Evolutionary conservation across 2,113 vertebrate species (phyloP).

Genomic region (Pteropus alecto): DNA sequence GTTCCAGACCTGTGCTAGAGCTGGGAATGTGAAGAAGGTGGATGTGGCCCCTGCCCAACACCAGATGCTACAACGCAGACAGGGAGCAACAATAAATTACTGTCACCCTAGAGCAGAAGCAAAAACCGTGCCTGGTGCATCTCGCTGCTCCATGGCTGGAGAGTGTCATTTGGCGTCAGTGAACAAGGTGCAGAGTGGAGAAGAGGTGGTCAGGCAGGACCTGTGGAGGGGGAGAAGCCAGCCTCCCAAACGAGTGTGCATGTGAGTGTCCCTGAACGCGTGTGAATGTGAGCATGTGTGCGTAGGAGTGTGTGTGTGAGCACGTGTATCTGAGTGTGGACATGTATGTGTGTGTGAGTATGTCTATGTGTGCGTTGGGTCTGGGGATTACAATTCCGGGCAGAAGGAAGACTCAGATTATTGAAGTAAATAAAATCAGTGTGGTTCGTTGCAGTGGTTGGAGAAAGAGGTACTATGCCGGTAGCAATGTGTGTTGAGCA

Average conservation of each 20-base stretch:
- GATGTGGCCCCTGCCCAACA: not conserved
- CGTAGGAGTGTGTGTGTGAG: not conserved
- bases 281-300: no score
- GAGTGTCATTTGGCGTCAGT: not conserved
- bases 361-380: no score
- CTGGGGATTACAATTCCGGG: not conserved
- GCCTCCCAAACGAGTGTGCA: not conserved
- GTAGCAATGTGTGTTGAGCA: accelerated
- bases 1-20: not conserved
- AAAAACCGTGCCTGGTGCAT: not conserved
- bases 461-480: not conserved
- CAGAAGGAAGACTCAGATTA: not conserved
- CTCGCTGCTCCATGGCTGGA: accelerated
- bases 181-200: not conserved
- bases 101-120: not conserved
- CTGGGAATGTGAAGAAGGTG: not conserved
- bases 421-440: not conserved
- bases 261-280: no score
- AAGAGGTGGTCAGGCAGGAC: not conserved
- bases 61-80: not conserved
- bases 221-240: not conserved
- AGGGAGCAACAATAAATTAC: not conserved
- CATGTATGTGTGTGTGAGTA: not conserved
- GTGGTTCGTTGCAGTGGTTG: not conserved
- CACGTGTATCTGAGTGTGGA: not conserved